A percentile compares a stretch with the other conserved stretches of the same genome.
Evolutionary conservation across 2,888 invertebrate genomes (phyloP).

Genomic region (Mimachlamys varia): DNA sequence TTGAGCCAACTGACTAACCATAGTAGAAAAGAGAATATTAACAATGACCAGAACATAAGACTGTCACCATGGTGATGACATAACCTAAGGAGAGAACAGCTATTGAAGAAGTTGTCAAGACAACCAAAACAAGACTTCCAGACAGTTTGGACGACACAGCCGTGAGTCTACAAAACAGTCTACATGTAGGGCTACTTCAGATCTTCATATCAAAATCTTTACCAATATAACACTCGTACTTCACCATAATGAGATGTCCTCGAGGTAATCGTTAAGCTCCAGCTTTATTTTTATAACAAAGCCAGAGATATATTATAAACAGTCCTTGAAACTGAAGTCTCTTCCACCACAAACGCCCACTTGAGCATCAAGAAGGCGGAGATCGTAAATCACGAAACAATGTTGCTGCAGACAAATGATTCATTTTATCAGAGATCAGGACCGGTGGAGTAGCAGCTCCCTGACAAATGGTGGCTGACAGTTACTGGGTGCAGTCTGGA

Average conservation of each 20-base stretch:
- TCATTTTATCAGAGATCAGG: neutral
- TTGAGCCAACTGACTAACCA: too few species aligned
- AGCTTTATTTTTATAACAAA: neutral
- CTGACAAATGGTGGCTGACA: neutral
- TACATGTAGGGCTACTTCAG: neutral
- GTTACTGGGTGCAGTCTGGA: neutral
- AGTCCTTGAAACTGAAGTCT: slow-evolving; percentile 14
- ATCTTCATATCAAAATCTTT: neutral
- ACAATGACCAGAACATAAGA: too few species aligned
- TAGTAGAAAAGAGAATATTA: too few species aligned
- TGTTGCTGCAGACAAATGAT: neutral
- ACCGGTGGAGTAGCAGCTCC: neutral
- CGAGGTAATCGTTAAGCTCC: neutral
- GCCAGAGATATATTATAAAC: neutral
- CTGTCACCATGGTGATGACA: too few species aligned
- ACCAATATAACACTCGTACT: neutral
- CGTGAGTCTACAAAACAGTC: neutral
- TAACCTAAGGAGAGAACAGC: too few species aligned
- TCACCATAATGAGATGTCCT: neutral
- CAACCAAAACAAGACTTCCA: too few species aligned
- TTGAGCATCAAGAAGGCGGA: slow-evolving; percentile 21
- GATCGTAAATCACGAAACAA: neutral
- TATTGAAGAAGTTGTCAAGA: too few species aligned
- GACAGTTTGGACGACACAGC: neutral
- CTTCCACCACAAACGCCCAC: neutral